Evolutionary conservation across 1,140 invertebrate species (phyloP), one percentile per base, ranked within the genome.

Genomic region (Meloidogyne floridensis): DNA sequence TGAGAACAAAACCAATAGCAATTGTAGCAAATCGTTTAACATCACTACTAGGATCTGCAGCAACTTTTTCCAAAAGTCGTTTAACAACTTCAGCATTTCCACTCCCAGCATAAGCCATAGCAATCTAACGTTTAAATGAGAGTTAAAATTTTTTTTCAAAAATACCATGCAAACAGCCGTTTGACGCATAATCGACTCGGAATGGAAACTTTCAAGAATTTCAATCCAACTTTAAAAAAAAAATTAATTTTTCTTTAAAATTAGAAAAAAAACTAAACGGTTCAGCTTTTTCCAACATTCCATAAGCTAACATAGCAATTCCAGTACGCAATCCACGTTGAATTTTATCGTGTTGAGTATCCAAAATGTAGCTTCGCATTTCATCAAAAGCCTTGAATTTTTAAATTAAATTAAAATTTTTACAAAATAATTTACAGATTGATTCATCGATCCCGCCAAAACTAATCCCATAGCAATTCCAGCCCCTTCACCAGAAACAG

Each of bases 341-440:
- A 87, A 99, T 99, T 91, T 99, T 99, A 90, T 99, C 98, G 90
- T 99, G 97, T 88, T 98, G 96, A 10, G 96, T 98, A 89, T 98
- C 96, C 90, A 94, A 93, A 9, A 94, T 93, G 86, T 94, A 94
- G 91, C 93, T 88, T 4, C 83, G 76, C 87, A 89, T 89, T 18
- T 89, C 89, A 51, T 83, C 85, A 51, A 83, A 88, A 42, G 76
- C 86, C n/a, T 84, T 82, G 43, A 8, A 9, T 0, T n/a, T 32
- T 20, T 9, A 4, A 80, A 32, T 32, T 32, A 6, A 80, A 42
- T n/a, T 42, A 51, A 74, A 47, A 32, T 10, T 43, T 4, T 3
- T 80, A 15, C 80, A 5, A 15, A 13, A 73, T 54, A 72, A 59
- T 20, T 72, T 79, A 11, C 74, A 77, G 18, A 56, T 70, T 80